Evolutionary conservation across 2,888 invertebrate species (phyloP).

Genomic region (Thysanoteuthis rhombus): DNA sequence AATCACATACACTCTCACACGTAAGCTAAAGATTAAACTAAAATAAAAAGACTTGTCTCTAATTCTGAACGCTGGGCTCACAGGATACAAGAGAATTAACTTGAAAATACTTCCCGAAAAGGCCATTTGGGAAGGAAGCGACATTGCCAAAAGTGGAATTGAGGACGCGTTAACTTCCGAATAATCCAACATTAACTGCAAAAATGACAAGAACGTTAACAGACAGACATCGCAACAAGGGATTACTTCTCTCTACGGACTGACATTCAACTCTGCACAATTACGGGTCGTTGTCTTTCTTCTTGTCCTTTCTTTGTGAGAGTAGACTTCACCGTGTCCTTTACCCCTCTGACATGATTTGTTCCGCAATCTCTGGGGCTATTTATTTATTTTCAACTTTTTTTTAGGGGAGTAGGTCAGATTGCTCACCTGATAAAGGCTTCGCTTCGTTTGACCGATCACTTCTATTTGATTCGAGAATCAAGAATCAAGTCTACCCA

Average conservation of each 20-base stretch:
- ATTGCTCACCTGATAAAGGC: too few species aligned
- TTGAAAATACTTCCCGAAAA: background rate
- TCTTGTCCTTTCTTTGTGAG: too few species aligned
- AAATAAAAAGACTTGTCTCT: background rate
- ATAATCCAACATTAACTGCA: background rate
- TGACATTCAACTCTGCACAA: too few species aligned
- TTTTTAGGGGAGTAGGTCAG: too few species aligned
- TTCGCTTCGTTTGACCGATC: too few species aligned
- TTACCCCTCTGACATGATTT: too few species aligned
- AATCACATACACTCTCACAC: background rate
- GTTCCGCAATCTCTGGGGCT: too few species aligned
- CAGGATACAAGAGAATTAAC: conserved; percentile 12
- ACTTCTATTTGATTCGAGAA: too few species aligned
- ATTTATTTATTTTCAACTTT: too few species aligned
- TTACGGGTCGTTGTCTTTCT: too few species aligned
- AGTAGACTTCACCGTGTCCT: too few species aligned
- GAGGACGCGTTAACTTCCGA: background rate
- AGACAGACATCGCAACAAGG: background rate
- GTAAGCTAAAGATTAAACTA: background rate
- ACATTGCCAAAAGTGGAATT: background rate
- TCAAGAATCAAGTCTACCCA: too few species aligned
- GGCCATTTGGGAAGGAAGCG: background rate
- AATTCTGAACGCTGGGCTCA: background rate
- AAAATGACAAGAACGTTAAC: background rate
- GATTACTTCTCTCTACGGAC: background rate